Percentiles rank a stretch among this genome's conserved stretches.
Conservation (phyloP, 2,113 vertebrate species). For the Kobus ellipsiprymnus region DNA sequence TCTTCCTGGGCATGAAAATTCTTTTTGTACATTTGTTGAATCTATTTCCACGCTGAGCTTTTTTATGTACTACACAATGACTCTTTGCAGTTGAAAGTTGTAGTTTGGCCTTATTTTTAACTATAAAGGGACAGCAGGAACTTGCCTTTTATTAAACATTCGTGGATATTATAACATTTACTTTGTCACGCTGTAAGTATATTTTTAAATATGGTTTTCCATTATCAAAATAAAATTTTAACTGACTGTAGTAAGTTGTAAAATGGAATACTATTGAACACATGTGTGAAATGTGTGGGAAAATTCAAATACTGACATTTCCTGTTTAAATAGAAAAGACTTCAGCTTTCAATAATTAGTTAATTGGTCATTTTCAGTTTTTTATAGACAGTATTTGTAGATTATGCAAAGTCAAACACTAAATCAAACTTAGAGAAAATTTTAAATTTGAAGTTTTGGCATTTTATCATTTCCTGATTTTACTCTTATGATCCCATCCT, state of each 20-base stretch:
- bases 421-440: constrained; percentile 11
- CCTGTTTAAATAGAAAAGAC: constrained; percentile 23
- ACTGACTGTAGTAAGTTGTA: background rate
- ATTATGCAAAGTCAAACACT: background rate
- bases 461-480: background rate
- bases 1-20: constrained; percentile 63
- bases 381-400: background rate
- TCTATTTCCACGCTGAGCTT: constrained; percentile 70
- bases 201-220: constrained; percentile 56
- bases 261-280: background rate
- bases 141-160: constrained; percentile 47
- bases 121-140: constrained; percentile 65
- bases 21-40: constrained; percentile 68
- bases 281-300: background rate
- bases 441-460: constrained; percentile 21
- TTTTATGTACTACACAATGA: constrained; percentile 64
- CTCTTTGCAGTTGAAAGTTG: constrained; percentile 59
- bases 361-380: constrained; percentile 28
- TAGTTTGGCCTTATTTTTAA: constrained; percentile 62
- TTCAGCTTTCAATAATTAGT: background rate
- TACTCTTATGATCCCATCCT: background rate
- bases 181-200: constrained; percentile 32
- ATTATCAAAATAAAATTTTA: constrained; percentile 45
- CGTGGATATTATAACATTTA: constrained; percentile 48
- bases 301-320: constrained; percentile 17